A percentile compares a stretch with the other conserved stretches of the same genome.
phyloP scores from a whole-genome alignment of 2,113 vertebrate species.

The Ameiurus melas region DNA sequence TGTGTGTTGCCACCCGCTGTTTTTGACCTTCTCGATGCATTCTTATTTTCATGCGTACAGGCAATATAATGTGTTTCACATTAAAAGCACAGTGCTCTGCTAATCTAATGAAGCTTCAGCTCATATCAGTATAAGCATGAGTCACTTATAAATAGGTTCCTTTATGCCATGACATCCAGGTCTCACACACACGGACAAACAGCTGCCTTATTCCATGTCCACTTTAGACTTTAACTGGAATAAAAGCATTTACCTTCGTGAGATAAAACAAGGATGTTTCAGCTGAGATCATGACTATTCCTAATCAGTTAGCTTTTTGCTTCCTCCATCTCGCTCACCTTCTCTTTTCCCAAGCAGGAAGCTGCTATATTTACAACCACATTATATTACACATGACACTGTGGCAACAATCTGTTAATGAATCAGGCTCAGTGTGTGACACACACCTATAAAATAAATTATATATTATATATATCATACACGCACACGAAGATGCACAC shows the following conservation, averaged over 20 bases:
- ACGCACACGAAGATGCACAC: neutral
- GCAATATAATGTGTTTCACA: conserved; percentile 32
- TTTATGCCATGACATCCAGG: neutral
- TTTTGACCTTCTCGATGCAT: conserved; percentile 53
- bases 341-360: neutral
- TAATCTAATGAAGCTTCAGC: conserved; percentile 31
- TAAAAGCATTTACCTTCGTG: neutral
- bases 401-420: conserved; percentile 29
- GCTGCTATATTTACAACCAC: conserved; percentile 15
- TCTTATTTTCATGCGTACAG: conserved; percentile 8
- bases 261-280: neutral
- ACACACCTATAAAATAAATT: neutral
- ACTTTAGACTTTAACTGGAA: neutral
- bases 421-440: conserved; percentile 2
- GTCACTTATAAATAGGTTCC: neutral
- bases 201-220: neutral
- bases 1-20: conserved; percentile 37
- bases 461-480: no score
- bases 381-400: conserved; percentile 4
- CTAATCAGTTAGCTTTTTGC: conserved; percentile 3
- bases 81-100: conserved; percentile 43
- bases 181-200: neutral
- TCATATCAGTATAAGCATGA: conserved; percentile 24
- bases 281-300: neutral
- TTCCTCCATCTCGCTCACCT: conserved; percentile 8